Base-by-base conservation (phyloP, 64 coral and sea anemone species). In the Stylophora pistillata region DNA sequence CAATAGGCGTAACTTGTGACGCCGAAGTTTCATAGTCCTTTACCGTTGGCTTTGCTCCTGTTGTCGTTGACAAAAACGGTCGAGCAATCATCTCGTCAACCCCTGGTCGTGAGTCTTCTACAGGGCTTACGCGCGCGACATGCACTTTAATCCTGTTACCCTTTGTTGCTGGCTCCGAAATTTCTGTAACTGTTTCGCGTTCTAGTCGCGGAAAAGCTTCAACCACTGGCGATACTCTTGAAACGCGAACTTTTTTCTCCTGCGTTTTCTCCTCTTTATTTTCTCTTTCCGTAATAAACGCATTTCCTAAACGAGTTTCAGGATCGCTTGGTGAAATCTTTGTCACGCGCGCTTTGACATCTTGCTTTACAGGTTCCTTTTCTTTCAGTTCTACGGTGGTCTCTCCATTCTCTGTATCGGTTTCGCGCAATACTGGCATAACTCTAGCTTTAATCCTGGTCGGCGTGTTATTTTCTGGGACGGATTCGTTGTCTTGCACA, bases 141-240 rank as follows among this genome's bases (percentile, higher is more conserved):
- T 31, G 58, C 9, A 82, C 31, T 82, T 82, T 82, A 31, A 82
- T 82, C 32, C 21, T 66, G 17, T 82, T 66, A 2, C 32, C 79
- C 18, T 62, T 65, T 0, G 79, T 64, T 31, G 16, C 34, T 41
- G 60, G 28, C 33, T 82, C 59, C 25, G 29, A 41, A 66, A 82
- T 68, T 52, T 82, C 21, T 12, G 79, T 65, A 25, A 41, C 57
- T n/a, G 30, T 82, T 20, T 65, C 79, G 21, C 60, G 58, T 17
- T 82, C 59, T 47, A 82, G 17, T 16, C 60, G 15, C 13, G 79
- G 31, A 16, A 82, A 47, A 26, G 60, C 33, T 65, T 47, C 79
- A 82, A 25, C 79, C 58, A 60, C 29, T 17, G 33, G 58, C 32
- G 81, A 82, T 54, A 88, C 21, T 56, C 73, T 74, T 33, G 81